phyloP scores from a whole-genome alignment of 2,888 invertebrate species.

The Emmelina monodactyla region DNA sequence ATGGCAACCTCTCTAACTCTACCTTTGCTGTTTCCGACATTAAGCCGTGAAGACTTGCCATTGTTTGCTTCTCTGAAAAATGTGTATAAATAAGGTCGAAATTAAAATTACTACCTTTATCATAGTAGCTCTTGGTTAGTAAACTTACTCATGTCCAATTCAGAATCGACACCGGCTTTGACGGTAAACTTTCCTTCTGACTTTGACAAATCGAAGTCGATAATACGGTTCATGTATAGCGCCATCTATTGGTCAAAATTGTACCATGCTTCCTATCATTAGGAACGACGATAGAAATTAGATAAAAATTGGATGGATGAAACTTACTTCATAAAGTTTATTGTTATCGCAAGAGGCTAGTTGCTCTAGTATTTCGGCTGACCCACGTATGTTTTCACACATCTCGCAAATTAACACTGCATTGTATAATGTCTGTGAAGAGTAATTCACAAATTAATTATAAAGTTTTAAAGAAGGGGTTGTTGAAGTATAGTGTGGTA shows the following conservation, averaged over 20 bases:
- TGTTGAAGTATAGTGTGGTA: neutral
- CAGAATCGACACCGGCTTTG: slow-evolving; percentile 76
- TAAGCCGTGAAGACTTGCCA: slow-evolving; percentile 73
- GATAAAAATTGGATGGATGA: neutral
- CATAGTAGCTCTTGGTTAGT: neutral
- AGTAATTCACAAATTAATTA: too few species aligned
- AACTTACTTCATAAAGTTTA: slow-evolving; percentile 53
- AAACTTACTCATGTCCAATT: slow-evolving; percentile 74
- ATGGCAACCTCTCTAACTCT: slow-evolving; percentile 73
- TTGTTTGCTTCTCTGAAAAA: slow-evolving; percentile 71
- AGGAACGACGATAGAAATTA: neutral
- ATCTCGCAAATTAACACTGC: slow-evolving; percentile 73
- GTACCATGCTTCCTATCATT: neutral
- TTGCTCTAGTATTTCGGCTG: slow-evolving; percentile 58
- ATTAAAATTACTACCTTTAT: neutral
- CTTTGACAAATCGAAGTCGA: slow-evolving; percentile 72
- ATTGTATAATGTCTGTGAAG: slow-evolving; percentile 72
- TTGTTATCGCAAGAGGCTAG: slow-evolving; percentile 54
- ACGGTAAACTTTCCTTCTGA: slow-evolving; percentile 74
- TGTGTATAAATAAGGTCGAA: neutral
- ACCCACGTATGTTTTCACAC: slow-evolving; percentile 55
- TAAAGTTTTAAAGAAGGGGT: neutral
- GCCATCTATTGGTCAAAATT: slow-evolving; percentile 49
- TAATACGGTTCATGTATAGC: slow-evolving; percentile 74
- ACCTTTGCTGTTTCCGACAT: slow-evolving; percentile 76